phyloP scores from a whole-genome alignment of 2,888 invertebrate genomes.

The Oscheius sp. region DNA sequence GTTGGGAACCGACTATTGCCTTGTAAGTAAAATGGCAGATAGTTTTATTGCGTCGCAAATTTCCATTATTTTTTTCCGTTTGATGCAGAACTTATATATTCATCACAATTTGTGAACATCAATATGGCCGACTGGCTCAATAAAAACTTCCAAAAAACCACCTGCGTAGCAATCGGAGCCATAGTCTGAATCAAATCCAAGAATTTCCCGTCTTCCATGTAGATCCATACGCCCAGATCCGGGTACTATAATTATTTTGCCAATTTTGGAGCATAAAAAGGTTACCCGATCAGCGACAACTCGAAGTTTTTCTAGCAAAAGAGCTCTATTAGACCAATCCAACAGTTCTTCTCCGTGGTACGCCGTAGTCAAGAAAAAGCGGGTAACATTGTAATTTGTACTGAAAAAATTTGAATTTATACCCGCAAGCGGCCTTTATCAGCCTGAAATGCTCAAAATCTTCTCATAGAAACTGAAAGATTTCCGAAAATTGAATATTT shows the following conservation, averaged over 20 bases:
- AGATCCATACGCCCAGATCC: constrained; percentile 64
- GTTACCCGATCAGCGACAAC: constrained; percentile 61
- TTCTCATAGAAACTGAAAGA: no score
- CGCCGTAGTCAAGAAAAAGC: constrained; percentile 69
- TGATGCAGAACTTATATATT: no score
- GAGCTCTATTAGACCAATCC: constrained; percentile 68
- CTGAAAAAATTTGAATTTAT: constrained; percentile 20
- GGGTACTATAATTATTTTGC: constrained; percentile 59
- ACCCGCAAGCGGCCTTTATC: no score
- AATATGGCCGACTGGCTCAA: neutral
- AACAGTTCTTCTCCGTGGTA: constrained; percentile 60
- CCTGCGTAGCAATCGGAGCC: constrained; percentile 58
- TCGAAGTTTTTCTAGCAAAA: constrained; percentile 65
- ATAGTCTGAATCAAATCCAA: constrained; percentile 67
- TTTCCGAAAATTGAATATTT: no score
- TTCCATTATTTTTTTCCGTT: no score
- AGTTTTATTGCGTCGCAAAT: no score
- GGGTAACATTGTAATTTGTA: constrained; percentile 48
- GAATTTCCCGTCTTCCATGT: constrained; percentile 71
- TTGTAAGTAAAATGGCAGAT: no score
- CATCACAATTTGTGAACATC: neutral
- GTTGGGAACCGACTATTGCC: no score
- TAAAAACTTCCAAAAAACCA: neutral
- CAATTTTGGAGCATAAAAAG: no score
- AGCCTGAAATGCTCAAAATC: no score